Evolutionary conservation across 2,113 vertebrate genomes (phyloP).

Genomic region (Henicopernis longicauda): DNA sequence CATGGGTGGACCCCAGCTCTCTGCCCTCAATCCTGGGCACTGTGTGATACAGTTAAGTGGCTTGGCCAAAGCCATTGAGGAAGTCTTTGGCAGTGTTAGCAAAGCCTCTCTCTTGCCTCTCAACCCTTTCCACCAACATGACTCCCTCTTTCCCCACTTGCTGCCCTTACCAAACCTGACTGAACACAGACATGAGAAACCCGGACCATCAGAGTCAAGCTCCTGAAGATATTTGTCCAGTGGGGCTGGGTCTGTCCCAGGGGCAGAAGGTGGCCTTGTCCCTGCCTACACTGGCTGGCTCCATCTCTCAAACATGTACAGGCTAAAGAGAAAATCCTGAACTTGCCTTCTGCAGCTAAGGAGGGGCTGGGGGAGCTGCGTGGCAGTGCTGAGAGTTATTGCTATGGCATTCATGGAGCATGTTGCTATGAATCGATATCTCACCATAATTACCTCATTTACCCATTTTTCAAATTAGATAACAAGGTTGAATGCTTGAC

Average conservation of each 20-base stretch:
- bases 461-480: slow-evolving; percentile 49
- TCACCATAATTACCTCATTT: slow-evolving; percentile 65
- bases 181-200: not conserved
- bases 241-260: not conserved
- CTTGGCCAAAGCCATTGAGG: not conserved
- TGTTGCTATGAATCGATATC: slow-evolving; percentile 50
- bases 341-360: not conserved
- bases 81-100: not conserved
- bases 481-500: slow-evolving; percentile 42
- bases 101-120: not conserved
- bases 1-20: not conserved
- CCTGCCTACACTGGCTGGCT: not conserved
- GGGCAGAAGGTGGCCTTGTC: not conserved
- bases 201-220: not conserved
- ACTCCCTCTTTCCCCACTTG: not conserved
- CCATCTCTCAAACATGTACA: not conserved
- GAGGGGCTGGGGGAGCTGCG: not conserved
- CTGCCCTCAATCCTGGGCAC: not conserved
- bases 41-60: not conserved
- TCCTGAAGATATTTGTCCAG: not conserved
- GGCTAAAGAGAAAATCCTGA: not conserved
- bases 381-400: slow-evolving; percentile 28
- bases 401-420: slow-evolving; percentile 28
- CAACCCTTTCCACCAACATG: not conserved
- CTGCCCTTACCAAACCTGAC: not conserved